A percentile compares a stretch with the other conserved stretches of the same genome.
phyloP scores from a whole-genome alignment of 2,113 vertebrate species.

The Tychaedon coryphoeus region DNA sequence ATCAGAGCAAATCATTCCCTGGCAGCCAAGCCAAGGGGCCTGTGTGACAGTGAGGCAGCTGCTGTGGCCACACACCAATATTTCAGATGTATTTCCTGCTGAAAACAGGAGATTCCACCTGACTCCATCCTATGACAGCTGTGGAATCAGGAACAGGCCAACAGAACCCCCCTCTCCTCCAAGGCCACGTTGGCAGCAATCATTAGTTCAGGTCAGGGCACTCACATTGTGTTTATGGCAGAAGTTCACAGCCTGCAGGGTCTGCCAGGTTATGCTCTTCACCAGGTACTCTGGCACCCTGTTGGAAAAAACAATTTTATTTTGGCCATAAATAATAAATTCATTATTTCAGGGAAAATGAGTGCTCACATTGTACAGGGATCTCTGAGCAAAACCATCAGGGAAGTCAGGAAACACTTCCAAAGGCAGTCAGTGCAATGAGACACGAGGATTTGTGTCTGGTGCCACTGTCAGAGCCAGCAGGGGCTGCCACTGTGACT shows the following conservation, averaged over 20 bases:
- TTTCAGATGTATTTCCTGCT: background rate
- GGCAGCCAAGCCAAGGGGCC: background rate
- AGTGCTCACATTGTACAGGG: background rate
- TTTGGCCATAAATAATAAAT: background rate
- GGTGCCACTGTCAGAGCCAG: background rate
- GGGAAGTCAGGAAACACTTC: background rate
- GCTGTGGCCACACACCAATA: background rate
- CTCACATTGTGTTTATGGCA: constrained; percentile 95
- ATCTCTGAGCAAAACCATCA: background rate
- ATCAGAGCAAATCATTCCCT: background rate
- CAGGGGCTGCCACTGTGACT: background rate
- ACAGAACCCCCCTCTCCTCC: background rate
- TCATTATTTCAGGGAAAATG: background rate
- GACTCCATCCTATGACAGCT: background rate
- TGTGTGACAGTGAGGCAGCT: background rate
- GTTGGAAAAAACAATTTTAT: constrained; percentile 3
- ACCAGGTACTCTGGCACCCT: constrained; percentile 89
- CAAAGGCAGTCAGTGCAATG: background rate
- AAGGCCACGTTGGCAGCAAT: accelerated
- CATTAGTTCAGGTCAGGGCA: background rate
- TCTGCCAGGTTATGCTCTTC: constrained; percentile 94
- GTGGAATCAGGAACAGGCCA: background rate
- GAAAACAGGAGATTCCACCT: background rate
- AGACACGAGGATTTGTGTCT: background rate
- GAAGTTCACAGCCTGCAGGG: constrained; percentile 92